Base-by-base conservation (phyloP, 2,113 vertebrate genomes). In the Podarcis raffonei region DNA sequence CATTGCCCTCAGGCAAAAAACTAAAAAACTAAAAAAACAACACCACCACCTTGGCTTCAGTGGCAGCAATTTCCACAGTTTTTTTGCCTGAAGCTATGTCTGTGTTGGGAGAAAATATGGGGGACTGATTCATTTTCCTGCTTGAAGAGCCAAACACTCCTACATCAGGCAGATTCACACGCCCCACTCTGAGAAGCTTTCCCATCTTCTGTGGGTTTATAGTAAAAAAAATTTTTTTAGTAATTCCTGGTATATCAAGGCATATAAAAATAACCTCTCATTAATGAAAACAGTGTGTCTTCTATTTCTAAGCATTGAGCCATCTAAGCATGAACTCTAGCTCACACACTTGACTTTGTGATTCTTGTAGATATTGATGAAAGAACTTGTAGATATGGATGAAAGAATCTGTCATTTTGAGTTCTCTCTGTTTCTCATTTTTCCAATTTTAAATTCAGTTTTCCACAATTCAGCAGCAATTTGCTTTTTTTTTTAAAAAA, bases 1-100 rank as follows among this genome's bases (percentile, higher is more conserved):
- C 32, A 53, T 75, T 90, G 89, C 78, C 89, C 35, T 32, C 27
- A 69, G 87, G 89, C 77, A 84, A 18, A 81, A 85, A 75, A 23
- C 5, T 42, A 77, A 39, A 37, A 35, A 65, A 22, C 22, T 42
- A 8, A 32, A 23, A 20, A 11, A 42, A n/a, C 3, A n/a, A 25
- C n/a, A 3, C 48, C 0, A 15, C 3, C 30, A 37, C 3, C 0
- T 5, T 69, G 53, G 86, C 0, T 0, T 16, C 0, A 4, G 48
- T 68, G 81, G 74, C 81, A 88, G 77, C 0, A 0, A 20, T 78
- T 87, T 87, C 16, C 65, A 0, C 0, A 62, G 57, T 89, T 27
- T 37, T 48, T 93, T 84, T 0, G 3, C 89, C 86, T 90, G 76
- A 90, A 93, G 89, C 42, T 65, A 71, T 0, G 0, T 25, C 0